Evolutionary conservation across 2,797 vertebrate genomes (phyloP).

Genomic region (Pantherophis alleghaniensis): DNA sequence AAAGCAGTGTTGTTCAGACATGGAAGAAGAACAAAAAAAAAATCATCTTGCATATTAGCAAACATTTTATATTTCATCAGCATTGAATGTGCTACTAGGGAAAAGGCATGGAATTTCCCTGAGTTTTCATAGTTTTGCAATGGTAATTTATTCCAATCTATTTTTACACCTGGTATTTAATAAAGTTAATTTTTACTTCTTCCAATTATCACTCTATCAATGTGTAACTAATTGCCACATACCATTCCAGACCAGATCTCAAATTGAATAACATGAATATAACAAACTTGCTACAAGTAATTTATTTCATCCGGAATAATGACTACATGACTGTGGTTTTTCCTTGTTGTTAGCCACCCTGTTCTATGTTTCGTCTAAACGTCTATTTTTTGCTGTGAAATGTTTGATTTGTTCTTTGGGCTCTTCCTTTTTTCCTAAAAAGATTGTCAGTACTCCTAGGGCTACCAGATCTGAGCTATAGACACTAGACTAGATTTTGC

Average conservation of each 20-base stretch:
- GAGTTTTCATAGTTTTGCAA: neutral
- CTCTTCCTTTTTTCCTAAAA: neutral
- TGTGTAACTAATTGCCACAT: slow-evolving; percentile 30
- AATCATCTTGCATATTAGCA: neutral
- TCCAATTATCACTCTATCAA: slow-evolving; percentile 5
- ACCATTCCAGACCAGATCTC: neutral
- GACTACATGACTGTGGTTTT: neutral
- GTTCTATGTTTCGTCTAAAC: neutral
- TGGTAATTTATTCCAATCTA: neutral
- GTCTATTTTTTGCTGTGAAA: neutral
- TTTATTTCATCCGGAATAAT: neutral
- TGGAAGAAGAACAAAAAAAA: neutral
- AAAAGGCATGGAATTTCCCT: neutral
- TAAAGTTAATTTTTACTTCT: slow-evolving; percentile 1
- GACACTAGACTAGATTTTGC: neutral
- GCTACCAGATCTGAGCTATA: neutral
- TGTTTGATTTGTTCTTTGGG: neutral
- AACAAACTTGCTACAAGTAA: neutral
- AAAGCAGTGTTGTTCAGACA: neutral
- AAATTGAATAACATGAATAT: slow-evolving; percentile 12
- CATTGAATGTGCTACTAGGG: neutral
- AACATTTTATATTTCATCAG: neutral
- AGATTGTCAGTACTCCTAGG: neutral
- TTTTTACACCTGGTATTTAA: neutral
- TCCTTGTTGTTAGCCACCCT: neutral